Evolutionary conservation across 2,113 vertebrate species (phyloP), one percentile per base, ranked within the genome.

Genomic region (Dasyornis broadbenti): DNA sequence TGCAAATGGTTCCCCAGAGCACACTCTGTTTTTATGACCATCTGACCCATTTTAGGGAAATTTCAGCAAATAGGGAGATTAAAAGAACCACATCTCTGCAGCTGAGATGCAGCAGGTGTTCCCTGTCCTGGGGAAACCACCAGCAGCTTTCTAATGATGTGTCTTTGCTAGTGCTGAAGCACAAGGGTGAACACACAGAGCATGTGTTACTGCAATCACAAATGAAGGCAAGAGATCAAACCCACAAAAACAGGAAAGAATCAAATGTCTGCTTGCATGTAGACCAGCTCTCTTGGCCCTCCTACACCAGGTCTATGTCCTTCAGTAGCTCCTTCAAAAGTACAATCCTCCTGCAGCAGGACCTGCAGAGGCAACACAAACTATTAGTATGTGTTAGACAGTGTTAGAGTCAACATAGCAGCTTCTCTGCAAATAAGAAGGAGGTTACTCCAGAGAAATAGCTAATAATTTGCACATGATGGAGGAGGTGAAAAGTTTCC

Each of bases 401-500:
- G 19, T 53, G 54, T 50, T 31, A 60, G 24, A 89, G 53, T 20
- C 47, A 81, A 45, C 33, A 39, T 1, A 35, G 27, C 63, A 88
- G 75, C 45, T 77, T 45, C 39, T 60, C 61, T 69, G 54, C 57
- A 71, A 92, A 22, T 9, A 61, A 33, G 19, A 65, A 20, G 33
- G 1, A 53, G 7, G 5, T 26, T 76, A 86, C 79, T 72, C 40
- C 42, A 69, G 11, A 77, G 16, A 88, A 77, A 60, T 4, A 26
- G 54, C 63, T 65, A 63, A 65, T 61, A 68, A 75, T 89, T 82
- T 82, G 64, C 53, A 87, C 37, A 16, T 61, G 65, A 53, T 54
- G 85, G 63, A 76, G 19, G n/a, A 60, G 63, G 40, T 53, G 45
- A 76, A 85, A 65, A 88, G 63, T 68, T 86, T 82, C 78, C 61